Conservation (phyloP, 2,888 invertebrate species). For the Torymus tubicola region DNA sequence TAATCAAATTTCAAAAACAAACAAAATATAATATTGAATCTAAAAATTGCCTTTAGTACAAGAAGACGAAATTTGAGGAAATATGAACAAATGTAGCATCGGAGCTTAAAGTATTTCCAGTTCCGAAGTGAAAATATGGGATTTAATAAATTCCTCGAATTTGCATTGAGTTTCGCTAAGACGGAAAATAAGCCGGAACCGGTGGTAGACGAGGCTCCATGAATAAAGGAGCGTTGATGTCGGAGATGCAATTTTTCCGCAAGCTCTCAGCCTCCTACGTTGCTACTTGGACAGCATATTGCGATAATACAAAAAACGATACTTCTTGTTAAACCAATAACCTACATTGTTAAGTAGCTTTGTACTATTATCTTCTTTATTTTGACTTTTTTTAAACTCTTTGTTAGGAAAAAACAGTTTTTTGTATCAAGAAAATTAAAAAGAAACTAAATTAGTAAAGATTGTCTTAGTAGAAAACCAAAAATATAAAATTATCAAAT, state of each 20-base stretch:
- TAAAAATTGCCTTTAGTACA: no score
- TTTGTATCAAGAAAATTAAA: no score
- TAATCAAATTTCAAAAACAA: no score
- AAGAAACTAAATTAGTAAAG: no score
- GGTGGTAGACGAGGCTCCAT: not conserved
- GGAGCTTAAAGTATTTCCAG: not conserved
- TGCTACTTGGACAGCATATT: not conserved
- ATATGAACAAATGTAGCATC: not conserved
- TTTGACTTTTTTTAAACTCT: not conserved
- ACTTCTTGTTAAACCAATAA: not conserved
- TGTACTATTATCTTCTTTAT: not conserved
- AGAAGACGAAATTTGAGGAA: no score
- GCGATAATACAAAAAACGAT: slow-evolving; percentile 1
- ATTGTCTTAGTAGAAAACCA: no score
- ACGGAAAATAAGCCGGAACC: not conserved
- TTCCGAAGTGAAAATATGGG: not conserved
- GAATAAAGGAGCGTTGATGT: slow-evolving; percentile 11
- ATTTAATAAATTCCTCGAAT: slow-evolving; percentile 12
- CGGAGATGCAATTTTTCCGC: slow-evolving; percentile 14
- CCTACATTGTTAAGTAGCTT: not conserved
- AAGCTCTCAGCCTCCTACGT: not conserved
- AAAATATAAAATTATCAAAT: no score
- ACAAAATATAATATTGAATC: no score
- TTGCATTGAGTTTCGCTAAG: slow-evolving; percentile 5
- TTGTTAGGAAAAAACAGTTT: not conserved